phyloP scores from a whole-genome alignment of 2,113 vertebrate genomes.

The Ciconia stormi region DNA sequence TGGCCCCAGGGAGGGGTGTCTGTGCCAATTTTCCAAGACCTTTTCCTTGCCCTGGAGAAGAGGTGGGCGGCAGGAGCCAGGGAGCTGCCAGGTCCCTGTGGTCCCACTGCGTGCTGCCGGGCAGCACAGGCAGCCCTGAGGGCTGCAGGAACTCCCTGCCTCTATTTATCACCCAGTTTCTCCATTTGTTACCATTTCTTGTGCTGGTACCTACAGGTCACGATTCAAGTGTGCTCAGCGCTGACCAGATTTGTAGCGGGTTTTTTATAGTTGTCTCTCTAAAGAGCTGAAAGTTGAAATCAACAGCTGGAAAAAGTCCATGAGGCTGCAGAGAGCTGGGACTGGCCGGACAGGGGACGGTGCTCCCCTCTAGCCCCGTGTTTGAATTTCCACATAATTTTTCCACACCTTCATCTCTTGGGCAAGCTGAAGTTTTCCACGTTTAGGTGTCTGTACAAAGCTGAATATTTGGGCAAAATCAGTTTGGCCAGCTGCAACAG shows the following conservation, averaged over 20 bases:
- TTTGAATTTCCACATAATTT: background rate
- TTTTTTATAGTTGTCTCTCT: background rate
- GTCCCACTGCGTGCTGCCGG: background rate
- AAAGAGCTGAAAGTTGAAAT: background rate
- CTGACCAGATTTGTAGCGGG: background rate
- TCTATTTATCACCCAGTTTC: background rate
- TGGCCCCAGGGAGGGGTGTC: background rate
- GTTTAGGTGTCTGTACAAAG: background rate
- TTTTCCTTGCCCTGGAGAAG: background rate
- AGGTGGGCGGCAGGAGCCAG: background rate
- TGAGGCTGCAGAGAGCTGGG: background rate
- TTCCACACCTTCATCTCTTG: background rate
- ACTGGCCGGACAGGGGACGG: accelerated
- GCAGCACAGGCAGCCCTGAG: background rate
- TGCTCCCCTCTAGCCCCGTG: background rate
- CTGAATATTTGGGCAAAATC: background rate
- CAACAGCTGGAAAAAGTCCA: background rate
- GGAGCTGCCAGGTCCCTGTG: background rate
- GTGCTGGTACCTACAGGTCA: background rate
- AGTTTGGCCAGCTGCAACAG: background rate
- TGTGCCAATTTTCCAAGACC: background rate
- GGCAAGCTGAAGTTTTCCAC: background rate
- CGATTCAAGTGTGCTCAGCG: accelerated
- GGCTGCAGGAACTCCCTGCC: background rate
- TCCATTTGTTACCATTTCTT: background rate